Conservation (phyloP, 30 jellyfish, hydroid and myxozoan species). For the Catostylus mosaicus region DNA sequence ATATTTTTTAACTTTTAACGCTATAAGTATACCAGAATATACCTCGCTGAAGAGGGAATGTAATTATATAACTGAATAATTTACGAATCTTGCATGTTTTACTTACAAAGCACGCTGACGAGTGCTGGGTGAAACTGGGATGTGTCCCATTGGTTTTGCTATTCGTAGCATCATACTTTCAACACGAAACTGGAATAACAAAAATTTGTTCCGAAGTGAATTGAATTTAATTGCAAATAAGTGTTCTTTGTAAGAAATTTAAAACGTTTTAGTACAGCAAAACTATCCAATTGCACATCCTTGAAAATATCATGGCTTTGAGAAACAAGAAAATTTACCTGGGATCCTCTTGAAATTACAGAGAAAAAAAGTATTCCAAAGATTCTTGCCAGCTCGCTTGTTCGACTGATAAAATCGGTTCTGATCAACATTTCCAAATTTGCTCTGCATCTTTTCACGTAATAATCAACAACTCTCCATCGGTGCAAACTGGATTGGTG, state of each 20-base stretch:
- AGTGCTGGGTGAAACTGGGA: slow-evolving; percentile 91
- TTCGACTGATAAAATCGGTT: slow-evolving; percentile 84
- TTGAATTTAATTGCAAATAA: not conserved
- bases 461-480: slow-evolving; percentile 79
- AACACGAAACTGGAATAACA: slow-evolving; percentile 83
- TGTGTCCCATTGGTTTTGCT: slow-evolving; percentile 90
- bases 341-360: slow-evolving; percentile 96
- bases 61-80: too few relatives aligned
- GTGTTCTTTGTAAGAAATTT: too few relatives aligned
- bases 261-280: not conserved
- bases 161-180: slow-evolving; percentile 98
- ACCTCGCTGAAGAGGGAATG: too few relatives aligned
- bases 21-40: too few relatives aligned
- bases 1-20: too few relatives aligned
- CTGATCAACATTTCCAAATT: slow-evolving; percentile 66
- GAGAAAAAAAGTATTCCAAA: slow-evolving; percentile 94
- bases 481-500: slow-evolving; percentile 48
- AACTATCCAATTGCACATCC: not conserved
- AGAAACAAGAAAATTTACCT: too few relatives aligned
- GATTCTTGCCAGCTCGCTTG: slow-evolving; percentile 96
- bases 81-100: too few relatives aligned
- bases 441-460: slow-evolving; percentile 85
- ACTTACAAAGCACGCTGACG: slow-evolving; percentile 89
- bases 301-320: too few relatives aligned
- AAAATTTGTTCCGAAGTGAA: not conserved